Conservation (phyloP, 2,113 vertebrate species). For the Loxodonta africana region DNA sequence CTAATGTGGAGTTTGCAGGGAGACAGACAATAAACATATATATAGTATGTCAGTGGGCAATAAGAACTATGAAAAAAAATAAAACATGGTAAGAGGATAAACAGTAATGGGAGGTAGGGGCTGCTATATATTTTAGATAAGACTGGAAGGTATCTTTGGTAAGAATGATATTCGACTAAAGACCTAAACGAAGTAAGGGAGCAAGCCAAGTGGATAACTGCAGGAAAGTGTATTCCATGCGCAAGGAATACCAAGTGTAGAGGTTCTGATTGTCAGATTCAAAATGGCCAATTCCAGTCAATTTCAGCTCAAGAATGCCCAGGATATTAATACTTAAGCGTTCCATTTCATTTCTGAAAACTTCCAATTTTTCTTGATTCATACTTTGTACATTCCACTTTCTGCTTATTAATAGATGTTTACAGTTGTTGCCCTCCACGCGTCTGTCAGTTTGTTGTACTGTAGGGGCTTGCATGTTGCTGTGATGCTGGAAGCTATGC, state of each 20-base stretch:
- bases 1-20: not conserved
- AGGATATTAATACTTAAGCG: too few species aligned
- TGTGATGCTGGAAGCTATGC: too few species aligned
- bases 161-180: conserved; percentile 31
- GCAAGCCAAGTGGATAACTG: not conserved
- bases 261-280: not conserved
- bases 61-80: not conserved
- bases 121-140: not conserved
- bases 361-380: too few species aligned
- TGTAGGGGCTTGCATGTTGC: too few species aligned
- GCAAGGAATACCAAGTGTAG: not conserved
- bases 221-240: not conserved
- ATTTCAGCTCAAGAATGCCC: too few species aligned
- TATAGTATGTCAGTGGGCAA: not conserved
- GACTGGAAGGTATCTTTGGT: not conserved
- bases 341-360: too few species aligned
- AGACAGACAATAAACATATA: not conserved
- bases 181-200: not conserved
- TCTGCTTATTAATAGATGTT: too few species aligned
- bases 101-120: not conserved
- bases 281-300: too few species aligned
- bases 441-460: too few species aligned
- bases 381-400: too few species aligned
- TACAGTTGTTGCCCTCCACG: too few species aligned
- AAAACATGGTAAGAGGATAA: not conserved